Percentiles rank a stretch among this genome's conserved stretches.
phyloP scores from a whole-genome alignment of 1,140 invertebrate species.

The Hydropsyche tenuis region DNA sequence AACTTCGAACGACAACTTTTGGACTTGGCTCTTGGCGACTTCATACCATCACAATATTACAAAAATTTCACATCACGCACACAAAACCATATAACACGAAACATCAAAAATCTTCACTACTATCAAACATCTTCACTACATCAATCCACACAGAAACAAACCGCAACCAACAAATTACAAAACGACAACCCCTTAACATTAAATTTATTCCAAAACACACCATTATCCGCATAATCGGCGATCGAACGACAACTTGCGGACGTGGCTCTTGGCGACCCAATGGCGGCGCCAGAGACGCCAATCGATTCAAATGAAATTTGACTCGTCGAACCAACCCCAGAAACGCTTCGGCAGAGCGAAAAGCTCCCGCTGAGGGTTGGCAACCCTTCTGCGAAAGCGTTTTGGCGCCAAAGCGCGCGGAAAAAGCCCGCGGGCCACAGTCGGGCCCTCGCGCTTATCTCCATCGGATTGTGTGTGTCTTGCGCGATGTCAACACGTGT shows the following conservation, averaged over 20 bases:
- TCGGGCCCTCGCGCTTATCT: too few species aligned
- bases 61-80: neutral
- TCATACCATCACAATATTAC: too few species aligned
- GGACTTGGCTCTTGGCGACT: conserved; percentile 17
- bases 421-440: conserved; percentile 3
- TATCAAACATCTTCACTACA: too few species aligned
- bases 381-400: neutral
- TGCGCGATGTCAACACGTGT: too few species aligned
- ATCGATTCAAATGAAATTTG: conserved; percentile 39
- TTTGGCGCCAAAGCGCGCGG: conserved; percentile 10
- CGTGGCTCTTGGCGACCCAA: conserved; percentile 27
- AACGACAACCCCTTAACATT: too few species aligned
- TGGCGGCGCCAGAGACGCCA: conserved; percentile 21
- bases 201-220: too few species aligned
- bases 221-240: too few species aligned
- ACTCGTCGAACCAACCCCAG: conserved; percentile 20
- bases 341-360: neutral
- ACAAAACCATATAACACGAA: neutral
- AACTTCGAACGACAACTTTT: too few species aligned
- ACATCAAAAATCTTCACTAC: neutral
- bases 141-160: too few species aligned
- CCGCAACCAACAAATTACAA: too few species aligned
- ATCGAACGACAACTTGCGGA: neutral
- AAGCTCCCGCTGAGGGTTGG: too few species aligned
- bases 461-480: too few species aligned